Percentiles rank a stretch among this genome's conserved stretches.
phyloP scores from a whole-genome alignment of 2,888 invertebrate species.

The Epicampocera succincta region DNA sequence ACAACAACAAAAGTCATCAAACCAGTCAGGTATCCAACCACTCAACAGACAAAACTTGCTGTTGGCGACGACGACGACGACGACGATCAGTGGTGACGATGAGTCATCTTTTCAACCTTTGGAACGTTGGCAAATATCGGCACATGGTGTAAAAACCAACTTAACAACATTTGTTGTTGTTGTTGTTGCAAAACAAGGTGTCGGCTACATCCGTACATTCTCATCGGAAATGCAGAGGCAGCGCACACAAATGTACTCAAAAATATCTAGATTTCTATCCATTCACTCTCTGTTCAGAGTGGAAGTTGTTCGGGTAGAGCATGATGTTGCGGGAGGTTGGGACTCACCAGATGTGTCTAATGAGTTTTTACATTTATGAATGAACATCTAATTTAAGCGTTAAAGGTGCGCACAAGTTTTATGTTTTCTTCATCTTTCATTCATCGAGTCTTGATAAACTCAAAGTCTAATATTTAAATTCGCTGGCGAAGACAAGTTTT shows the following conservation, averaged over 20 bases:
- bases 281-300: no score
- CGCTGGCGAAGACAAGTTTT: conserved; percentile 66
- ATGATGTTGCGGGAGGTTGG: conserved; percentile 21
- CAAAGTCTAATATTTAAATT: conserved; percentile 21
- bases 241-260: conserved; percentile 15
- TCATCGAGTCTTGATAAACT: conserved; percentile 39
- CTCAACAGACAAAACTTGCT: conserved; percentile 19
- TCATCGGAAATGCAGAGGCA: no score
- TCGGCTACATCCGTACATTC: conserved; percentile 8
- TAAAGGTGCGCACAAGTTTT: conserved; percentile 57
- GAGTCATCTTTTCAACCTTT: conserved; percentile 67
- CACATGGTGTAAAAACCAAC: conserved; percentile 55
- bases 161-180: conserved; percentile 30
- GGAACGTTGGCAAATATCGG: conserved; percentile 62
- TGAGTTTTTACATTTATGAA: conserved; percentile 66
- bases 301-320: not conserved
- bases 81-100: conserved; percentile 43
- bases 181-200: conserved; percentile 19
- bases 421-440: conserved; percentile 26
- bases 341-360: conserved; percentile 49
- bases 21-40: conserved; percentile 21
- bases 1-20: conserved; percentile 1
- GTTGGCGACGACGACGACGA: conserved; percentile 38
- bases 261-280: no score
- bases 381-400: conserved; percentile 54